phyloP scores from a whole-genome alignment of 2,113 vertebrate genomes.

The Bubo bubo region DNA sequence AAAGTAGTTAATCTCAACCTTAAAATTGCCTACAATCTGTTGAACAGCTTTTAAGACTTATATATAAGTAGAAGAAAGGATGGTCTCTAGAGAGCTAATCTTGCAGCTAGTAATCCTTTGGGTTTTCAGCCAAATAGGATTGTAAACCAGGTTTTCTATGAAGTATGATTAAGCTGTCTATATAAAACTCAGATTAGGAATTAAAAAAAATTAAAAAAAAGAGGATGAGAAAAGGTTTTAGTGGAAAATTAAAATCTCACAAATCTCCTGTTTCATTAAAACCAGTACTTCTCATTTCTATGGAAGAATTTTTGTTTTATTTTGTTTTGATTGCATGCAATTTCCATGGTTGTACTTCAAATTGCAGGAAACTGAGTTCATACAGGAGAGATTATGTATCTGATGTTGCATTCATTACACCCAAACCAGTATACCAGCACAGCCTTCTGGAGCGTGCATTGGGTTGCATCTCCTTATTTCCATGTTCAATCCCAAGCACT shows the following conservation, averaged over 20 bases:
- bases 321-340: background rate
- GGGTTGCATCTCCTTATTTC: background rate
- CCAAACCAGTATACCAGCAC: background rate
- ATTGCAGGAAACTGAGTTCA: background rate
- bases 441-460: background rate
- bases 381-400: background rate
- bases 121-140: background rate
- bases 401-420: background rate
- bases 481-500: background rate
- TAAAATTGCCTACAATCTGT: conserved; percentile 6
- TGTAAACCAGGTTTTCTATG: background rate
- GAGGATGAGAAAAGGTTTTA: background rate
- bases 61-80: background rate
- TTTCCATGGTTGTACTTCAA: background rate
- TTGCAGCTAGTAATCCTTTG: background rate
- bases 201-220: background rate
- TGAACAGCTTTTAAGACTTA: background rate
- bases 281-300: background rate
- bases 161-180: conserved; percentile 17
- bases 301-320: background rate
- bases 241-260: background rate
- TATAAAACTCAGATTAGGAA: conserved; percentile 43
- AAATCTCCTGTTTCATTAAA: background rate
- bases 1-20: background rate
- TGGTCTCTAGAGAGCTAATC: background rate